These are phyloP conservation scores for Rhopalosiphum padi DNA, from an alignment of 1,140 invertebrate species.

Conservation along the genomic window DNA sequence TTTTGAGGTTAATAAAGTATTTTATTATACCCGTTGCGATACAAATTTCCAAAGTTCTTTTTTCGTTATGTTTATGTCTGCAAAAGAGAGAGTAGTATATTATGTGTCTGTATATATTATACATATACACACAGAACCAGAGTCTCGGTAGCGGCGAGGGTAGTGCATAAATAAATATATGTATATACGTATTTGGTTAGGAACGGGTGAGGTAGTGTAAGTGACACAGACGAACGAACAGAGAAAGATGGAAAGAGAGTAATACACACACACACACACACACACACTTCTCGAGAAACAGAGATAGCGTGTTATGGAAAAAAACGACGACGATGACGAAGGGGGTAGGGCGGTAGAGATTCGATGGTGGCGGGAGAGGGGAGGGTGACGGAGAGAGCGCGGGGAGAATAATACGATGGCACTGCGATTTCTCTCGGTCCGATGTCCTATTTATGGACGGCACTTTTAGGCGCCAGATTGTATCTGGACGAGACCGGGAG, in stretches of 20 bases:
- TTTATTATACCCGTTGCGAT: conserved; percentile 45
- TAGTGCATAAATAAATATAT: not conserved
- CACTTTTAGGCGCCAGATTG: conserved; percentile 56
- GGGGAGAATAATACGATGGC: conserved; percentile 41
- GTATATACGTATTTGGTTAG: not conserved
- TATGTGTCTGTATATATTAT: not conserved
- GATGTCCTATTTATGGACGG: conserved; percentile 46
- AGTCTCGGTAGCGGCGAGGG: not conserved
- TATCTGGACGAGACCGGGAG: conserved; percentile 40
- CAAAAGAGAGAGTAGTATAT: not conserved
- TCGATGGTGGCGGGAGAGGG: not conserved
- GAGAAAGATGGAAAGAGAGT: not conserved
- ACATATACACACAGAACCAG: too few relatives aligned
- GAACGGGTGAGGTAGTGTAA: not conserved
- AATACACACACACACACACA: too few relatives aligned
- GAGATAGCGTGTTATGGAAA: not conserved
- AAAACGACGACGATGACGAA: not conserved
- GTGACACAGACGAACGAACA: not conserved
- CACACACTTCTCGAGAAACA: not conserved
- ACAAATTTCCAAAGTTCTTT: conserved; percentile 42
- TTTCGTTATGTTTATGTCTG: conserved; percentile 27
- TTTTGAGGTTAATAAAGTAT: conserved; percentile 56
- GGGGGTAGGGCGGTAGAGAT: not conserved
- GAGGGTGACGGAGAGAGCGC: too few relatives aligned
- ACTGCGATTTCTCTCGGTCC: conserved; percentile 35